A percentile compares a stretch with the other conserved stretches of the same genome.
Conservation (phyloP, 2,888 invertebrate genomes). For the Megastigmus dorsalis region DNA sequence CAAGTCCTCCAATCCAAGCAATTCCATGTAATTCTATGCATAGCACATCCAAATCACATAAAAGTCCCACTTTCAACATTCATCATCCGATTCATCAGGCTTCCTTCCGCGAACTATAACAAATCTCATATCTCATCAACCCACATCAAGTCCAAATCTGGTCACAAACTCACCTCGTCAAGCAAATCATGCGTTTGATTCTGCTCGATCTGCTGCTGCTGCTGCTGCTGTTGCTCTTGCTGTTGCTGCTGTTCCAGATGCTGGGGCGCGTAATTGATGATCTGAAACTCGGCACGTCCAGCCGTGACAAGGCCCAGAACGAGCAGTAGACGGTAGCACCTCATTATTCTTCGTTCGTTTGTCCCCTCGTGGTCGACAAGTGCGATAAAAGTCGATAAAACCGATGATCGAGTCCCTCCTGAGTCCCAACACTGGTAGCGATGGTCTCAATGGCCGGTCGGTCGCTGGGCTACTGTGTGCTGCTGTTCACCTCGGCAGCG, state of each 20-base stretch:
- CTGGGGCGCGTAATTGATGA: neutral
- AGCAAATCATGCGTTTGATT: neutral
- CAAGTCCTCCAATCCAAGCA: too few species aligned
- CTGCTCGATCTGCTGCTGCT: neutral
- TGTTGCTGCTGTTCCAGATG: neutral
- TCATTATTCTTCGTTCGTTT: too few species aligned
- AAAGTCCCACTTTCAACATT: too few species aligned
- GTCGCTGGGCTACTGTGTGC: too few species aligned
- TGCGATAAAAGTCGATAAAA: too few species aligned
- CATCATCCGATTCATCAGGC: too few species aligned
- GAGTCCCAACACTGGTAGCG: neutral
- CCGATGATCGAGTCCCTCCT: too few species aligned
- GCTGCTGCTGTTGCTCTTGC: neutral
- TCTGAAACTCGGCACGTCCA: neutral
- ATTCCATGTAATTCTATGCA: too few species aligned
- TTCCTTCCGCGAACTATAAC: too few species aligned
- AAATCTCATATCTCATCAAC: neutral
- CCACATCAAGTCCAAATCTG: neutral
- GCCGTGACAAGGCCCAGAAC: neutral
- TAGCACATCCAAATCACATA: too few species aligned
- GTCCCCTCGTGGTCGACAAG: too few species aligned
- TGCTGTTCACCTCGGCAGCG: too few species aligned
- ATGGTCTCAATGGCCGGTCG: neutral
- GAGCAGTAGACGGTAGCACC: neutral
- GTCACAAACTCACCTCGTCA: slow-evolving; percentile 14